Conservation (phyloP, 92 coral and sea anemone species). For the Bergia puertoricense region DNA sequence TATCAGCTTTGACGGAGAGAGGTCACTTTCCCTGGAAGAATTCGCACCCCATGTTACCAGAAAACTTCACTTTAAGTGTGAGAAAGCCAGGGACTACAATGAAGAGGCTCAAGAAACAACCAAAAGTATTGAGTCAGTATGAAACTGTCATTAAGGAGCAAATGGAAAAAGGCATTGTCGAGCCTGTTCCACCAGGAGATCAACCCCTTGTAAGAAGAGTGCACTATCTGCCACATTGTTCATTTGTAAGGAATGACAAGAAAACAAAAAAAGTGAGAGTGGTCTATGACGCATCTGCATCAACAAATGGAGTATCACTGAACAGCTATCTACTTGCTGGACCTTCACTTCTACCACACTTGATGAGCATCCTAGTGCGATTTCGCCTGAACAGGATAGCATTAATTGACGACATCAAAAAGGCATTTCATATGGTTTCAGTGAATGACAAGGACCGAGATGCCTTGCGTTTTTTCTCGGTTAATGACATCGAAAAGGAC, state of each 20-base stretch:
- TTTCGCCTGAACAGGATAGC: constrained; percentile 40
- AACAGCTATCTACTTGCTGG: not conserved
- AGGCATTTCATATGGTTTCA: not conserved
- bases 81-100: no score
- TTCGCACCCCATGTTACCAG: constrained; percentile 17
- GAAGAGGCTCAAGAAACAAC: not conserved
- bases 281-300: constrained; percentile 30
- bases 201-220: no score
- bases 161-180: no score
- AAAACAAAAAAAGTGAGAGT: not conserved
- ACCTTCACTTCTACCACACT: constrained; percentile 27
- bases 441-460: no score
- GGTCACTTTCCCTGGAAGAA: constrained; percentile 20
- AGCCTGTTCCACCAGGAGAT: no score
- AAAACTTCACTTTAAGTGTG: not conserved
- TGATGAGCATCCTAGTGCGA: constrained; percentile 28
- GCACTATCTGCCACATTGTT: no score
- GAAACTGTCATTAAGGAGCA: no score
- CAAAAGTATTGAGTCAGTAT: no score
- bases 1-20: constrained; percentile 23
- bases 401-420: constrained; percentile 10
- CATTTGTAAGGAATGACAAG: no score
- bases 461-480: not conserved
- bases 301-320: not conserved
- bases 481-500: constrained; percentile 20